A percentile compares a stretch with the other conserved stretches of the same genome.
Evolutionary conservation across 2,113 vertebrate genomes (phyloP).

Genomic region (Erythrolamprus reginae): DNA sequence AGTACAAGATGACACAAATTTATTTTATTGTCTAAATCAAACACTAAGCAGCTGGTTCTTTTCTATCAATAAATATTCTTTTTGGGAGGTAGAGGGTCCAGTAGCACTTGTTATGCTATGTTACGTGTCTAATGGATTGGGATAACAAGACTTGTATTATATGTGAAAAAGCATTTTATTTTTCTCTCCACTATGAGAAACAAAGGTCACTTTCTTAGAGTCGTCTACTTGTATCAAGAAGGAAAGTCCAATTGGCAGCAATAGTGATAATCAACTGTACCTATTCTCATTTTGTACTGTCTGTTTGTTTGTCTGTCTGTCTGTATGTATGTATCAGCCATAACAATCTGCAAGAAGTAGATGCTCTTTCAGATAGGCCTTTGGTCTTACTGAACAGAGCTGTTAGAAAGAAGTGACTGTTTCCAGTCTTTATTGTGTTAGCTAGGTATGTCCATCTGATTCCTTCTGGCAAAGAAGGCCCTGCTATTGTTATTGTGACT

Average conservation of each 20-base stretch:
- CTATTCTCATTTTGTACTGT: background rate
- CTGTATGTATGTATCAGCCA: background rate
- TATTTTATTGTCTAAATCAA: background rate
- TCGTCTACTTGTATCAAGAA: background rate
- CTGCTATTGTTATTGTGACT: slow-evolving; percentile 54
- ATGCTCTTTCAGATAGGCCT: background rate
- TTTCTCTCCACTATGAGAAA: background rate
- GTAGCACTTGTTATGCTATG: background rate
- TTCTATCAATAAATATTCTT: background rate
- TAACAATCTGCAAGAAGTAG: background rate
- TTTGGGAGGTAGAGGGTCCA: background rate
- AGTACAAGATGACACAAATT: background rate
- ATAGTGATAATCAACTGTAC: background rate
- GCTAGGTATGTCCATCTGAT: background rate
- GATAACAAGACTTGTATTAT: background rate
- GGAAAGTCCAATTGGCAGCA: background rate
- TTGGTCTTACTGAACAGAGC: background rate
- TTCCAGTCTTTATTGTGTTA: background rate
- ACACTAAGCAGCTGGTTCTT: background rate
- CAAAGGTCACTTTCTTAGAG: background rate
- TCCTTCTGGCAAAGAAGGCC: background rate
- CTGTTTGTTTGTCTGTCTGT: too few species aligned
- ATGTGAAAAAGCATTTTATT: background rate
- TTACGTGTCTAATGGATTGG: background rate
- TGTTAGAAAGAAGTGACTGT: background rate